Percentiles rank a stretch among this genome's conserved stretches.
Conservation (phyloP, 2,797 vertebrate genomes). For the Xenentodon cancila region DNA sequence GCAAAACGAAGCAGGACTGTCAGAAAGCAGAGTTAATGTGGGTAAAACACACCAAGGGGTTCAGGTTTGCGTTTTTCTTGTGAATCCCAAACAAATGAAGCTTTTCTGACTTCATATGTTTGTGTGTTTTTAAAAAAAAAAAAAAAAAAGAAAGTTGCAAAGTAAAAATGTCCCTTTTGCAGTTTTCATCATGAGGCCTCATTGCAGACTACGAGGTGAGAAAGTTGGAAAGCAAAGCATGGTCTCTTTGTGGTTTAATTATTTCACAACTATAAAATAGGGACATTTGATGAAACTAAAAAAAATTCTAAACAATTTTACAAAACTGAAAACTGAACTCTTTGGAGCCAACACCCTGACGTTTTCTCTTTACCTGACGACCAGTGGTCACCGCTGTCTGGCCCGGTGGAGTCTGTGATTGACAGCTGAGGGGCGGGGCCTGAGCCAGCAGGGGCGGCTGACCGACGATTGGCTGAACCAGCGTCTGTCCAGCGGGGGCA, state of each 20-base stretch:
- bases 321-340: background rate
- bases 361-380: slow-evolving; percentile 57
- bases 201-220: too few relatives aligned
- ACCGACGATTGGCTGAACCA: slow-evolving; percentile 87
- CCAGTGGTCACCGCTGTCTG: slow-evolving; percentile 44
- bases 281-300: too few relatives aligned
- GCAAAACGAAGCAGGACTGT: too few relatives aligned
- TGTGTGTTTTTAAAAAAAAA: too few relatives aligned
- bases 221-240: too few relatives aligned
- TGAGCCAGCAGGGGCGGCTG: slow-evolving; percentile 83
- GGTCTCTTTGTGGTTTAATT: too few relatives aligned
- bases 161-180: too few relatives aligned
- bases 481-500: slow-evolving; percentile 82
- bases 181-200: too few relatives aligned
- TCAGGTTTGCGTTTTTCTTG: too few relatives aligned
- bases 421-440: slow-evolving; percentile 77
- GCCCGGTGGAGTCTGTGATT: slow-evolving; percentile 77
- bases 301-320: background rate
- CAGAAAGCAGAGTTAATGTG: background rate
- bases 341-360: background rate
- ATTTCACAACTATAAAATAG: too few relatives aligned
- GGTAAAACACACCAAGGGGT: background rate
- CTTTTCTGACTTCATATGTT: background rate
- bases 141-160: too few relatives aligned
- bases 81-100: background rate